Percentiles rank a stretch among this genome's conserved stretches.
Evolutionary conservation across 2,888 invertebrate genomes (phyloP).

Genomic region (Aethes cnicana): DNA sequence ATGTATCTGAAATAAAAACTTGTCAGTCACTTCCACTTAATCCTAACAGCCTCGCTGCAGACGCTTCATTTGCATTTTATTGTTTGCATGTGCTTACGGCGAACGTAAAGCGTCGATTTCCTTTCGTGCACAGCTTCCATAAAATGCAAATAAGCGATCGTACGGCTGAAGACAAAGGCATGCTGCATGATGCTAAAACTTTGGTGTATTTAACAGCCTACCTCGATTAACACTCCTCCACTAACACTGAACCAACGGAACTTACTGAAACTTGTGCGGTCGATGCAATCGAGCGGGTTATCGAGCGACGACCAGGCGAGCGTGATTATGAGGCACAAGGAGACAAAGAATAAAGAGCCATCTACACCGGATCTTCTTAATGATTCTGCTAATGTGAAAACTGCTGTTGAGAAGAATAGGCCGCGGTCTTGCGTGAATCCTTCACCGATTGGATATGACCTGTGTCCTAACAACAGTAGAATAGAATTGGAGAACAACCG

Average conservation of each 20-base stretch:
- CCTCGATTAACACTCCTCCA: conserved; percentile 78
- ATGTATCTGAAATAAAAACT: too few species aligned
- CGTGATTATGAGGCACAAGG: conserved; percentile 78
- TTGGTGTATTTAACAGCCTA: conserved; percentile 81
- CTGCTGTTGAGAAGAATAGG: conserved; percentile 79
- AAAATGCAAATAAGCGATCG: conserved; percentile 82
- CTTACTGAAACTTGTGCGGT: conserved; percentile 80
- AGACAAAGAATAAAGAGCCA: conserved; percentile 74
- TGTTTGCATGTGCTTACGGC: conserved; percentile 78
- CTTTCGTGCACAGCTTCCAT: conserved; percentile 78
- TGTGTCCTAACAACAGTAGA: conserved; percentile 75
- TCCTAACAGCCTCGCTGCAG: conserved; percentile 55
- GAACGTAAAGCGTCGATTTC: conserved; percentile 57
- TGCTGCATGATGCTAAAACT: conserved; percentile 76
- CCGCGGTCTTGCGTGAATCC: conserved; percentile 88
- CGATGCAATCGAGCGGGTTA: conserved; percentile 80
- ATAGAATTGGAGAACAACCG: conserved; percentile 80
- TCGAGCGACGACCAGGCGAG: conserved; percentile 80
- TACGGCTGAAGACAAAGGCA: conserved; percentile 54
- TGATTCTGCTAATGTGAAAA: conserved; percentile 79
- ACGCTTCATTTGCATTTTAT: conserved; percentile 81
- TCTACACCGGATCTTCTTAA: conserved; percentile 83
- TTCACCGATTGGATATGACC: conserved; percentile 70
- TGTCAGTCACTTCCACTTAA: conserved; percentile 48
- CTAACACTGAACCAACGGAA: conserved; percentile 83